Evolutionary conservation across 2,797 vertebrate species (phyloP), one percentile per base, ranked within the genome.

Genomic region (Diplodus puntazzo): DNA sequence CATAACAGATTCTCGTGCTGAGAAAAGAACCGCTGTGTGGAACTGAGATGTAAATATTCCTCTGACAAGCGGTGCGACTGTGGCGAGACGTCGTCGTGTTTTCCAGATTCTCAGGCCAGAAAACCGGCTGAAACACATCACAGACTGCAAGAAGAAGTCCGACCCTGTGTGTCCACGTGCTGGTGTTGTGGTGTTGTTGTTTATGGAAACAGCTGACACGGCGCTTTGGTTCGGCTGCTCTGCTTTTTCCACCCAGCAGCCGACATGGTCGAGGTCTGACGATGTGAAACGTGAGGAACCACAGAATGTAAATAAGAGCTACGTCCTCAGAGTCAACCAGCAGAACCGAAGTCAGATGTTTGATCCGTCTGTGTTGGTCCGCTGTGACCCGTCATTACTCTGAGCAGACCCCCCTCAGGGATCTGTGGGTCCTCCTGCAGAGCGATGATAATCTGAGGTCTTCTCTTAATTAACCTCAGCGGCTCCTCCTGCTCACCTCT

Each of bases 161-260:
- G 30, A 54, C 5, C 34, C 2, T 0, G 14, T 46, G 54, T 53
- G 30, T 57, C 2, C 0, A 1, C 52, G 34, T 13, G n/a, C 8
- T 20, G 0, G 43, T 73, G 71, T 63, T 45, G 71, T 62, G 74
- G 52, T 54, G 53, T 34, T 63, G 62, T 52, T 63, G 54, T 66
- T 62, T 69, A 49, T 46, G 68, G 78, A 85, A 84, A 89, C 74
- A 58, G 82, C 80, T 85, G 80, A 87, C 45, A 1, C 77, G 59
- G 77, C 78, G 45, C 25, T 0, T 13, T 3, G 25, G 30, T 58
- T 70, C 70, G 75, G 75, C 73, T 21, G 49, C 70, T 75, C 49
- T 65, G 0, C 34, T n/a, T 45, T 68, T 77, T 80, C 62, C 43
- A 58, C n/a, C 39, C 69, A 42, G 58, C 61, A 45, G 54, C 66